Percentiles rank a stretch among this genome's conserved stretches.
Evolutionary conservation across 1,140 invertebrate genomes (phyloP).

Genomic region (Pararge aegeria): DNA sequence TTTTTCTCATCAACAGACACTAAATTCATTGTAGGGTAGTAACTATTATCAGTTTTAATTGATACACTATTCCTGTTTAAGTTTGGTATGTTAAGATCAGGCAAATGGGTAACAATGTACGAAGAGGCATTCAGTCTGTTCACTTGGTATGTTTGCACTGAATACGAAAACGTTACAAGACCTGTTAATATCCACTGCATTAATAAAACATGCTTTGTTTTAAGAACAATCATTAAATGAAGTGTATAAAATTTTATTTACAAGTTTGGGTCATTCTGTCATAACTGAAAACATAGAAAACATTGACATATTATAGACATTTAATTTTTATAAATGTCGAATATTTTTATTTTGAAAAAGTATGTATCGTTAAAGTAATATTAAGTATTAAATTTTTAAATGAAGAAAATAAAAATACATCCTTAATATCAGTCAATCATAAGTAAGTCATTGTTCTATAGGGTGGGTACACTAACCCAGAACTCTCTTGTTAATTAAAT

Average conservation of each 20-base stretch:
- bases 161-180: conserved; percentile 33
- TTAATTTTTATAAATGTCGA: too few species aligned
- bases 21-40: conserved; percentile 23
- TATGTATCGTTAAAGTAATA: too few species aligned
- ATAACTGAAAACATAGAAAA: background rate
- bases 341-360: too few species aligned
- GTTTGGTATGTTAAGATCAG: conserved; percentile 31
- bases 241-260: conserved; percentile 10
- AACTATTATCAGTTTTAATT: conserved; percentile 36
- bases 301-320: background rate
- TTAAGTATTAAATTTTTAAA: too few species aligned
- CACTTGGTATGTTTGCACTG: conserved; percentile 59
- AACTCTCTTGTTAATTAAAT: too few species aligned
- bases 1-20: conserved; percentile 39
- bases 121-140: conserved; percentile 54
- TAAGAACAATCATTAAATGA: conserved; percentile 46
- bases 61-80: conserved; percentile 27
- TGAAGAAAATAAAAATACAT: too few species aligned
- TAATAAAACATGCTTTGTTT: conserved; percentile 38
- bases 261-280: conserved; percentile 3
- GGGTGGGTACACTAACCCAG: too few species aligned
- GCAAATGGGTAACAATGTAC: conserved; percentile 53
- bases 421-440: too few species aligned
- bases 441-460: too few species aligned
- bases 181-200: conserved; percentile 38